Base-by-base conservation (phyloP, 2,113 vertebrate species). In the Blennius ocellaris region DNA sequence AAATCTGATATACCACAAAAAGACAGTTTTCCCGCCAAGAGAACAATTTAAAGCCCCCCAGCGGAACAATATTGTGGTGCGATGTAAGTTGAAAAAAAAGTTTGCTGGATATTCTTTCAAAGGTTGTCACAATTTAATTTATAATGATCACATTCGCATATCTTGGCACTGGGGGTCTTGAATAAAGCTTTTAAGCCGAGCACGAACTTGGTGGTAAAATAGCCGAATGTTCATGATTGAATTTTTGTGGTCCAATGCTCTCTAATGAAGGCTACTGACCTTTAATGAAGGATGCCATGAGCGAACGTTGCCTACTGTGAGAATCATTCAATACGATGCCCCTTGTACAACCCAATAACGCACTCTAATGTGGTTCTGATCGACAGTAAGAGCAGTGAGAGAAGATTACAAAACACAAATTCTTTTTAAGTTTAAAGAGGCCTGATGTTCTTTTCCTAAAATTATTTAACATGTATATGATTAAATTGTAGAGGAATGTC, bases 261-360 rank as follows among this genome's bases (percentile, higher is more conserved):
- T 76, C 68, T 65, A 59, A 69, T 51, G 41, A 53, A 64, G 39
- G 5, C 57, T n/a, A 12, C 30, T 65, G 43, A 56, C 50, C 54
- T 83, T 73, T 63, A 39, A 60, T n/a, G 39, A 7, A 63, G 15
- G 44, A 60, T 16, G 7, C 14, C 56, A 56, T 77, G 21, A 51
- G 11, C 69, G 6, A 55, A 56, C 2, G 45, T 38, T 37, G 36
- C 47, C 36, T 41, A 51, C 10, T 41, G 17, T 48, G 15, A 53
- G 52, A 55, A 36, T 73, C 17, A 40, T 59, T 3, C 10, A 49
- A 59, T 48, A 65, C 12, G 50, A 12, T 17, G 10, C 3, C 16
- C 4, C 12, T 21, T 43, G 14, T 64, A 30, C 39, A 66, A 45
- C 12, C 37, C 36, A 58, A 45, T 61, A n/a, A 36, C 40, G 10